Evolutionary conservation across 2,113 vertebrate genomes (phyloP).

Genomic region (Nycticorax nycticorax): DNA sequence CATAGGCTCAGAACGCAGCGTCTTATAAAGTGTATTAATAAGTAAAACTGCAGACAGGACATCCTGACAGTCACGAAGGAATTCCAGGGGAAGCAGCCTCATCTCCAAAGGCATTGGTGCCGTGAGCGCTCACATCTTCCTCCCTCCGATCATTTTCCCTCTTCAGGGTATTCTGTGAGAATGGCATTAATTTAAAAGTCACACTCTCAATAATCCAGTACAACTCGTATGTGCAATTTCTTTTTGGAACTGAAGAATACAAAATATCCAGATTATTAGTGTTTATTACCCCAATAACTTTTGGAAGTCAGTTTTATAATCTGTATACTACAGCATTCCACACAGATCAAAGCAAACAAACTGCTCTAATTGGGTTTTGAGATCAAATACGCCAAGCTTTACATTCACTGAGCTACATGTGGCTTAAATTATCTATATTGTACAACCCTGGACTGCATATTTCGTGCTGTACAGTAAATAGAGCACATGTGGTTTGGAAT

Average conservation of each 20-base stretch:
- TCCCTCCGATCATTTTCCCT: background rate
- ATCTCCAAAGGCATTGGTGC: background rate
- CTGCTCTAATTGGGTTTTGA: slow-evolving; percentile 30
- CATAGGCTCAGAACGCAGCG: background rate
- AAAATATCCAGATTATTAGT: background rate
- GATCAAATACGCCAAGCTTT: slow-evolving; percentile 35
- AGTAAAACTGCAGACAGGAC: background rate
- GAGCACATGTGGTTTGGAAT: background rate
- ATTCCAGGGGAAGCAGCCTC: background rate
- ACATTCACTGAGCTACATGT: background rate
- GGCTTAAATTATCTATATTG: slow-evolving; percentile 28
- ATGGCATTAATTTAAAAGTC: background rate
- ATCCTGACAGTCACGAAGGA: background rate
- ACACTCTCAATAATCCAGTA: background rate
- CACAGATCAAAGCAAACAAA: slow-evolving; percentile 46
- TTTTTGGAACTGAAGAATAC: background rate
- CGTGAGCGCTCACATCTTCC: background rate
- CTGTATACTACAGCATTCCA: slow-evolving; percentile 34
- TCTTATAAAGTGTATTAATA: background rate
- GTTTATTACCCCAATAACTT: slow-evolving; percentile 44
- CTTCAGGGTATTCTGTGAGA: background rate
- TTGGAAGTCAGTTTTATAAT: slow-evolving; percentile 35
- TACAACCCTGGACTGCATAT: background rate
- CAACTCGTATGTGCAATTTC: background rate
- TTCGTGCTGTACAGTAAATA: background rate